Percentiles rank a stretch among this genome's conserved stretches.
These are phyloP conservation scores for Drosophila nigricruria DNA, from an alignment of 2,888 invertebrate genomes.

Conservation along the genomic window DNA sequence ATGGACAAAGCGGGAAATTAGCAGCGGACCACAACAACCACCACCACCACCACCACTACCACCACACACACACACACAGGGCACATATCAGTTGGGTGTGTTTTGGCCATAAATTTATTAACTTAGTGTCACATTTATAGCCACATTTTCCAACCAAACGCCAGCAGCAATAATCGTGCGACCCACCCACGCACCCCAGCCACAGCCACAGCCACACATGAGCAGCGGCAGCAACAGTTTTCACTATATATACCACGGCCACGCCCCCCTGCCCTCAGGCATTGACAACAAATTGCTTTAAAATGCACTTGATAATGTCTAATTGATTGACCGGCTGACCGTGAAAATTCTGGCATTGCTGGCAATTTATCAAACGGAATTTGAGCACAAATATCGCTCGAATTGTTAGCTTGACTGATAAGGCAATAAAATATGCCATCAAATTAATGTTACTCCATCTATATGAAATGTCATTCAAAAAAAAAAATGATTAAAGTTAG, in stretches of 20 bases:
- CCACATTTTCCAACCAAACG: constrained; percentile 55
- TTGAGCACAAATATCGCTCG: constrained; percentile 14
- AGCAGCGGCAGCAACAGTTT: constrained; percentile 24
- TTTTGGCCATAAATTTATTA: constrained; percentile 78
- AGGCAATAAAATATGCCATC: not conserved
- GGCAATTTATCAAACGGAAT: constrained; percentile 33
- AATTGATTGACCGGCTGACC: constrained; percentile 53
- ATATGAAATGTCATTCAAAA: not conserved
- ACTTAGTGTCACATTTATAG: constrained; percentile 79
- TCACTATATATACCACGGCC: not conserved
- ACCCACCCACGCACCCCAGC: constrained; percentile 18
- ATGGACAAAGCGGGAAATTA: constrained; percentile 39
- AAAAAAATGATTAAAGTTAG: not conserved
- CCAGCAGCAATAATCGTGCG: constrained; percentile 36
- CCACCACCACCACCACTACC: not conserved
- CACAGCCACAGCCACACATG: constrained; percentile 2
- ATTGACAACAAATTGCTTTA: constrained; percentile 42
- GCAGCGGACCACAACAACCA: constrained; percentile 31
- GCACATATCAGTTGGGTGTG: constrained; percentile 67
- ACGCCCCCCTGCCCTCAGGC: not conserved
- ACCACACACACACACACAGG: not conserved
- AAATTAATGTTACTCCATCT: constrained; percentile 1
- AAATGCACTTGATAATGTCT: constrained; percentile 44
- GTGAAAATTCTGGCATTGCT: constrained; percentile 40
- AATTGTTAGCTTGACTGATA: constrained; percentile 25